These are phyloP conservation scores for Lamprologus ornatipinnis DNA, from an alignment of 2,113 vertebrate species.

Conservation along the genomic window DNA sequence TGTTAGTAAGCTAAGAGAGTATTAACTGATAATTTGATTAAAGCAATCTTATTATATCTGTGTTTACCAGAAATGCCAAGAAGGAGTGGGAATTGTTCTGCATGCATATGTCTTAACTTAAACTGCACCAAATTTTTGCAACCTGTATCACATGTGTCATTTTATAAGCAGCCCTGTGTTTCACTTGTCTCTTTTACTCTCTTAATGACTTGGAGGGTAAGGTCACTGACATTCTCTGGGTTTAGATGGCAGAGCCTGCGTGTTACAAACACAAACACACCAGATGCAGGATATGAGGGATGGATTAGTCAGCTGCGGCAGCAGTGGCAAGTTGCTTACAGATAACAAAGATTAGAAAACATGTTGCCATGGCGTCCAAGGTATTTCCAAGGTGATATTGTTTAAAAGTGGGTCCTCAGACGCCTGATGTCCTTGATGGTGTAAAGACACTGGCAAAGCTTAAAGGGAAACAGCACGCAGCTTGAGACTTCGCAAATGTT, in stretches of 20 bases:
- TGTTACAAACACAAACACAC: slow-evolving; percentile 43
- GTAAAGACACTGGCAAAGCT: slow-evolving; percentile 28
- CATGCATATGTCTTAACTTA: background rate
- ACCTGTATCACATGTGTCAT: background rate
- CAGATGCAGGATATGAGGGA: slow-evolving; percentile 35
- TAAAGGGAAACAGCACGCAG: background rate
- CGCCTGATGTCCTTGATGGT: slow-evolving; percentile 52
- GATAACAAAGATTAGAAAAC: slow-evolving; percentile 68
- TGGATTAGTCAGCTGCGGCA: slow-evolving; percentile 52
- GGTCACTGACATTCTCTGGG: background rate
- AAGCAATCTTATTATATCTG: background rate
- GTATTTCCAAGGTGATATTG: slow-evolving; percentile 63
- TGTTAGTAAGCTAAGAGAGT: background rate
- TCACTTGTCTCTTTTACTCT: slow-evolving; percentile 3
- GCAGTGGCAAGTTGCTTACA: slow-evolving; percentile 49
- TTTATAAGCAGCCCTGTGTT: background rate
- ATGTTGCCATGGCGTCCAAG: slow-evolving; percentile 65
- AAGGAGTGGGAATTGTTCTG: background rate
- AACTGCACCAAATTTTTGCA: background rate
- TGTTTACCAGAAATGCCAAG: background rate
- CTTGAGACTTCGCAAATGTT: background rate
- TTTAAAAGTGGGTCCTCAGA: slow-evolving; percentile 53
- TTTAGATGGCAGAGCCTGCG: background rate
- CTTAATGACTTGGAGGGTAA: slow-evolving; percentile 1
- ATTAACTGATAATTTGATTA: background rate